Base-by-base conservation (phyloP, 2,113 vertebrate genomes). In the Regulus satrapa region DNA sequence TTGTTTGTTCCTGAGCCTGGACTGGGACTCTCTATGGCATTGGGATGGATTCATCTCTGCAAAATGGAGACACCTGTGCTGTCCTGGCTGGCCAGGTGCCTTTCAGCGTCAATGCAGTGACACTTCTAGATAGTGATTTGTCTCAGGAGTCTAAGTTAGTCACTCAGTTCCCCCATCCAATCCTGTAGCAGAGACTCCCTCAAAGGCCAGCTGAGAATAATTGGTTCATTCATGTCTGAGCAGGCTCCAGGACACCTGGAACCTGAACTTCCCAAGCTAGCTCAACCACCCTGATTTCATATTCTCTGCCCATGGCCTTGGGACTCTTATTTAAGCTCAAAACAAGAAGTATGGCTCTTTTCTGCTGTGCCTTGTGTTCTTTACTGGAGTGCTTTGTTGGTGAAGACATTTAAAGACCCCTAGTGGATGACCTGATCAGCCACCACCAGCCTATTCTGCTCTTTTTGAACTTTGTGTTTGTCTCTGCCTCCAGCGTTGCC, bases 261-360 rank as follows among this genome's bases (percentile, higher is more conserved):
- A 18, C 24, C 18, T 63, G 55, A 23, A 29, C 20, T 67, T 24
- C 38, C 14, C 0, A 2, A 85, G 7, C 7, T 12, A 7, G 6
- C 9, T 66, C 26, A 41, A 23, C 10, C 32, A 28, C 5, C n/a
- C 10, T 40, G 9, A 14, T 7, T 9, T 21, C 5, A 4, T 10
- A 8, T 4, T 54, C 23, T 49, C 45, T 16, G 4, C 2, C 11
- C 0, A 1, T 3, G 4, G 18, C 5, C 8, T 43, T 51, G 3
- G 13, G 8, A 38, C 4, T 43, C 10, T 13, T 56, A 6, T 51
- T 74, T 59, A 34, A 88, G 59, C 12, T 77, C 26, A 28, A 11
- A 11, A 14, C 5, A 15, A 34, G 14, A 19, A 0, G 1, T 0
- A 1, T 2, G 1, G 2, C 1, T 3, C 1, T 59, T 34, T 26